These are phyloP conservation scores for Tetragnatha versicolor DNA, from an alignment of 1,140 invertebrate genomes.

Conservation along the genomic window DNA sequence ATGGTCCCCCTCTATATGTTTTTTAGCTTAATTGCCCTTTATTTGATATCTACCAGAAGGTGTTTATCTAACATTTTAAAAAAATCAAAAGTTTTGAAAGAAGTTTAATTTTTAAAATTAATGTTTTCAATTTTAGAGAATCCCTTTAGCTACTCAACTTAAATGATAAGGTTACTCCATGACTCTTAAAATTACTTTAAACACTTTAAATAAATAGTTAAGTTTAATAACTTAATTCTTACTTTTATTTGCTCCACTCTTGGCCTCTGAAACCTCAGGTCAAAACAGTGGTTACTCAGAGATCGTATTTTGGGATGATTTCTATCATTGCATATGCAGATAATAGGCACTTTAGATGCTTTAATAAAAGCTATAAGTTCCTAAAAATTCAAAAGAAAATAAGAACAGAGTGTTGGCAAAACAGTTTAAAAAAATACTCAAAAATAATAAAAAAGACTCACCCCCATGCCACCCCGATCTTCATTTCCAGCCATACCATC, in stretches of 20 bases:
- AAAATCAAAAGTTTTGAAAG: too few species aligned
- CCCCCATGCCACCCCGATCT: slow-evolving; percentile 92
- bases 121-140: too few species aligned
- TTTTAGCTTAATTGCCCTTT: too few species aligned
- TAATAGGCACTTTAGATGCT: slow-evolving; percentile 86
- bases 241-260: slow-evolving; percentile 89
- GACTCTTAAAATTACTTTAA: too few species aligned
- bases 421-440: not conserved
- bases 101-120: too few species aligned
- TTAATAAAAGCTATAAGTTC: slow-evolving; percentile 96
- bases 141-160: too few species aligned
- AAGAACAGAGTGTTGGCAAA: not conserved
- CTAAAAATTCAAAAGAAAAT: slow-evolving; percentile 34
- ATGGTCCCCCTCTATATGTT: too few species aligned
- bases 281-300: slow-evolving; percentile 93
- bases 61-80: too few species aligned
- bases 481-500: slow-evolving; percentile 99
- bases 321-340: slow-evolving; percentile 99
- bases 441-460: not conserved
- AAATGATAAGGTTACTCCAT: too few species aligned
- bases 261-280: slow-evolving; percentile 82
- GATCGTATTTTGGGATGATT: slow-evolving; percentile 93
- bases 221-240: slow-evolving; percentile 49
- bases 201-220: too few species aligned
- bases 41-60: too few species aligned